A percentile compares a stretch with the other conserved stretches of the same genome.
These are phyloP conservation scores for Myotis myotis DNA, from an alignment of 2,797 vertebrate species.

Conservation along the genomic window DNA sequence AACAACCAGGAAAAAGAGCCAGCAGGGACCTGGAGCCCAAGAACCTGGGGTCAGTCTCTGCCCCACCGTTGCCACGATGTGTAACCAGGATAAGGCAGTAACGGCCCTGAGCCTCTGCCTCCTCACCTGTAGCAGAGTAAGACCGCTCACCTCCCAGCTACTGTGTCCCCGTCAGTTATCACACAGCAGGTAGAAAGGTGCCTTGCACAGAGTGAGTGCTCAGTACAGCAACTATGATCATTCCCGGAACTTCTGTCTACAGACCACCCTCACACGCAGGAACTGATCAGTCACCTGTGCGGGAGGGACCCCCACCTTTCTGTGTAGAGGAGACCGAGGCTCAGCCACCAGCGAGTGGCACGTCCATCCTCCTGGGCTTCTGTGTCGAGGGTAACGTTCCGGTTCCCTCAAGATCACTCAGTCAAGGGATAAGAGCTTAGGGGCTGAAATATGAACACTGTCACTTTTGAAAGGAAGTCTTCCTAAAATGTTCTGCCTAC, in stretches of 20 bases:
- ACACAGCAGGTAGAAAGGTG: fast-evolving
- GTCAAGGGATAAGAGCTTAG: no score
- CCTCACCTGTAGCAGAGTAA: no score
- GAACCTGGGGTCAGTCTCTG: background rate
- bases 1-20: background rate
- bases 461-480: background rate
- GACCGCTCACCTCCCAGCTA: fast-evolving
- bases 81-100: no score
- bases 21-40: fast-evolving
- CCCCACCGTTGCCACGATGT: background rate
- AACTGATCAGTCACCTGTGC: no score
- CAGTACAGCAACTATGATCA: background rate
- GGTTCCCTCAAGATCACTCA: background rate
- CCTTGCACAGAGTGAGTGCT: background rate
- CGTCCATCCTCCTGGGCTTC: background rate
- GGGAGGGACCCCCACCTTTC: no score
- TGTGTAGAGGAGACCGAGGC: background rate
- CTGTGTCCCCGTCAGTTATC: background rate
- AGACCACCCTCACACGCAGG: no score
- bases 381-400: fast-evolving
- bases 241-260: background rate
- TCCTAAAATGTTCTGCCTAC: background rate
- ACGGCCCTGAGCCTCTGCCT: fast-evolving
- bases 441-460: background rate
- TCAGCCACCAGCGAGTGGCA: fast-evolving